Base-by-base conservation (phyloP, 92 coral and sea anemone species). In the Porites lobata region DNA sequence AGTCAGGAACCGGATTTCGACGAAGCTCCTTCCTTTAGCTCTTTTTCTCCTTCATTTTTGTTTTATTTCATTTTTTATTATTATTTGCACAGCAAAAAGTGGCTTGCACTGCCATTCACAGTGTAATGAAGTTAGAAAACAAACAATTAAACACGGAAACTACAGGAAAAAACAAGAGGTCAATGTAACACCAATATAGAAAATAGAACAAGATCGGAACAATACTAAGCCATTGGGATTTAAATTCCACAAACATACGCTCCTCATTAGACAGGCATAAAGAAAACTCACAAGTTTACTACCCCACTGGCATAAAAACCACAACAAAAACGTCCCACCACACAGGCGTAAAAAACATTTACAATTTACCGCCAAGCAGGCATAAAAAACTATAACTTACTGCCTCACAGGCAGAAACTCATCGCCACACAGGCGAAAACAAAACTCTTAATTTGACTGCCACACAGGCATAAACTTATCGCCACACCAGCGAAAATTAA, bases 1-100 rank as follows among this genome's bases (percentile, higher is more conserved):
- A 65, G 69, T 65, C 69, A 65, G 69, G 69, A 65, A 65, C 69
- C 69, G 69, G 69, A 65, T 65, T 65, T 19, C 7, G 69, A 65
- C 69, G 32, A 65, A 65, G 69, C 20, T 11, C 17, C 17, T 65
- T 15, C 22, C 8, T 15, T 65, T 65, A 65, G n/a, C 9, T 11
- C 8, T 65, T 1, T 65, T 65, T 11, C 20, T n/a, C 20, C 7
- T 24, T 19, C 24, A 1, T 19, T 65, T 15, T 24, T 8, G 1
- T 1, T 65, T 65, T 65, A 15, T 15, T 65, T 65, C 69, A 15
- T 29, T 29, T 29, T 1, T 29, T 29, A 29, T 29, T 26, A 26
- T 26, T 29, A 29, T 29, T 29, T 29, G 3, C 32, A 29, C 32
- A 1, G 32, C 32, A 29, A 29, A 29, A 26, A 26, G 29, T 26